Evolutionary conservation across 2,888 invertebrate species (phyloP).

Genomic region (Eupithecia vulgata): DNA sequence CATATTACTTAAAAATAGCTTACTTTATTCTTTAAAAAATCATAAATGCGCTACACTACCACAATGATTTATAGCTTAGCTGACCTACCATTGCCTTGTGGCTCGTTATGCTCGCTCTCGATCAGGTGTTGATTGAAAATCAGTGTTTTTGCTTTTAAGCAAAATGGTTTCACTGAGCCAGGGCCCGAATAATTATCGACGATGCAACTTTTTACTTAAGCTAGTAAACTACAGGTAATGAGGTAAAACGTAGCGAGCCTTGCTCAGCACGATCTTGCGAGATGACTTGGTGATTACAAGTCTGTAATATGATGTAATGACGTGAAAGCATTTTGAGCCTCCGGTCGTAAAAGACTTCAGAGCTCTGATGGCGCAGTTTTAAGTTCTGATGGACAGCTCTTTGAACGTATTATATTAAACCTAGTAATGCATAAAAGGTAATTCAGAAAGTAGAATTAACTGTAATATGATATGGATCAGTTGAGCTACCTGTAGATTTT

Average conservation of each 20-base stretch:
- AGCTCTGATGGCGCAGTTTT: slow-evolving; percentile 49
- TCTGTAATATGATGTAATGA: slow-evolving; percentile 59
- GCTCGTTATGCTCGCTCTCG: no score
- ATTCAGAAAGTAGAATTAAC: not conserved
- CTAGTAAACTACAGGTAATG: slow-evolving; percentile 43
- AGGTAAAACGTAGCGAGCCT: slow-evolving; percentile 52
- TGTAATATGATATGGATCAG: no score
- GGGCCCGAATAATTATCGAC: not conserved
- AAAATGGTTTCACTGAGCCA: no score
- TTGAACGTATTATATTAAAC: slow-evolving; percentile 27
- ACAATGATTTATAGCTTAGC: no score
- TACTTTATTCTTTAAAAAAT: no score
- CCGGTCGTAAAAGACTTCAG: slow-evolving; percentile 44
- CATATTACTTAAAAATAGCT: no score
- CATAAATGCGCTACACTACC: no score
- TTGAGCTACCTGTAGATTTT: no score
- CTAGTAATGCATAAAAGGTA: not conserved
- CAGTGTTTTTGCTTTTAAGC: no score
- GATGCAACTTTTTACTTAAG: slow-evolving; percentile 6
- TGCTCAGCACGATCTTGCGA: slow-evolving; percentile 52
- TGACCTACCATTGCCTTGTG: no score
- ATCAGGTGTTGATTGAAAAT: no score
- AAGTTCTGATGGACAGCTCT: slow-evolving; percentile 30
- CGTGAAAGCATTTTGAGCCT: slow-evolving; percentile 61
- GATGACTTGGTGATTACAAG: slow-evolving; percentile 56